Base-by-base conservation (phyloP, 2,888 invertebrate genomes). In the Pachycephus smyrnensis region DNA sequence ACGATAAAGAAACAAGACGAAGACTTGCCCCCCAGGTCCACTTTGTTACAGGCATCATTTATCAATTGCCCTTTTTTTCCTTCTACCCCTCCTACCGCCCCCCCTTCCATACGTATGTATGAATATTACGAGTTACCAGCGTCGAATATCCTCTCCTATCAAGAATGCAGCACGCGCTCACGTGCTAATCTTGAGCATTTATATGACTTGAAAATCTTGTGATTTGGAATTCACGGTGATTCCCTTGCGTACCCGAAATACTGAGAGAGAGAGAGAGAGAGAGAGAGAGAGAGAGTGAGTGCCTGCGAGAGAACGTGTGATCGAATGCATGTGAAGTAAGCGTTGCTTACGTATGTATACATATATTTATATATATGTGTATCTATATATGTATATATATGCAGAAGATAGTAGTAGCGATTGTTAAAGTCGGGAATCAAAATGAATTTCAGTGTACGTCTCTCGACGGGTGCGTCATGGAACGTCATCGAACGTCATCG, bases 141-240 rank as follows among this genome's bases (percentile, higher is more conserved):
- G 75, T 77, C 69, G 75, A 77, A 77, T 77, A 36, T 36, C 33
- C 15, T 37, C 12, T 69, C 69, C 69, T 68, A 30, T 32, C 69
- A 69, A 30, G 30, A 30, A 32, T n/a, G 2, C 23, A 15, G 30
- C 69, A 32, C 69, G 69, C 69, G 11, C 31, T 30, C 30, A 11
- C 12, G 69, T 32, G 69, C n/a, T 12, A 31, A 31, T 69, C 69
- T 30, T 32, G 69, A 30, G 69, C 69, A 36, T 73, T 73, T 73
- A 71, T 31, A 71, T 71, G 71, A 31, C 31, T 71, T 71, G 32
- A 71, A 71, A 71, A 23, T 32, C 73, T n/a, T 73, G 73, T 33
- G 73, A 73, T 73, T 35, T 80, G 75, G 73, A 81, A 82, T 79
- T 79, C 76, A 79, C 77, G 77, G 75, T 79, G 80, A 80, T 78